These are phyloP conservation scores for Subacronicta megacephala DNA, from an alignment of 2,888 invertebrate genomes.

Conservation along the genomic window DNA sequence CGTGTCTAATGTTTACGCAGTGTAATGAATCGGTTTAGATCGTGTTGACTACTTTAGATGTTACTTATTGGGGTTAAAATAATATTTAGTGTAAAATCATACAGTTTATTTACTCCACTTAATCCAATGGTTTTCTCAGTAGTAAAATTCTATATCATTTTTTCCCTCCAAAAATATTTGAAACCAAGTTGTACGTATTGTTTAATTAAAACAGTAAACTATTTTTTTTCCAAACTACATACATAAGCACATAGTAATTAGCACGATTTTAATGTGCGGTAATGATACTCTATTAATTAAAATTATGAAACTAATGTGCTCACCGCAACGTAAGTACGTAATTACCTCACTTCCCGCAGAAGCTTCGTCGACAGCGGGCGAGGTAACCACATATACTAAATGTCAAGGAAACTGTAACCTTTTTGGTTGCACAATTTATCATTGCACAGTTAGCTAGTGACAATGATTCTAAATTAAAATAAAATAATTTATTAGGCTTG, in stretches of 20 bases:
- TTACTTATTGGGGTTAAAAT: conserved; percentile 11
- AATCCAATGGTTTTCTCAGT: not conserved
- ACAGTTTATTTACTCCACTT: not conserved
- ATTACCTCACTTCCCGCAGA: conserved; percentile 50
- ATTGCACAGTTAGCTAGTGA: conserved; percentile 31
- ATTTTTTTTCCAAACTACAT: no score
- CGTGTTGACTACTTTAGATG: conserved; percentile 13
- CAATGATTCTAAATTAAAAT: conserved; percentile 20
- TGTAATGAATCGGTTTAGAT: conserved; percentile 40
- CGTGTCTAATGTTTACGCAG: conserved; percentile 43
- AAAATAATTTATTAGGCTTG: conserved; percentile 15
- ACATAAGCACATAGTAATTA: conserved; percentile 28
- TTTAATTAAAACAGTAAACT: not conserved
- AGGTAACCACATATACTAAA: conserved; percentile 47
- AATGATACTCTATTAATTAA: conserved; percentile 50
- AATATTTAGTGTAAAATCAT: not conserved
- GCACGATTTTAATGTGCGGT: conserved; percentile 39
- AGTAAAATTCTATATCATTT: not conserved
- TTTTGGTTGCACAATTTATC: conserved; percentile 47
- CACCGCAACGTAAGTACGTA: conserved; percentile 33
- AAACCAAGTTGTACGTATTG: not conserved
- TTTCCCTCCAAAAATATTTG: no score
- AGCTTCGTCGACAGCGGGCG: conserved; percentile 26
- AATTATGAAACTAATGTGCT: conserved; percentile 43
- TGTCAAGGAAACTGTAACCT: conserved; percentile 55